phyloP scores from a whole-genome alignment of 2,888 invertebrate species.

The Caenorhabditis sinica region DNA sequence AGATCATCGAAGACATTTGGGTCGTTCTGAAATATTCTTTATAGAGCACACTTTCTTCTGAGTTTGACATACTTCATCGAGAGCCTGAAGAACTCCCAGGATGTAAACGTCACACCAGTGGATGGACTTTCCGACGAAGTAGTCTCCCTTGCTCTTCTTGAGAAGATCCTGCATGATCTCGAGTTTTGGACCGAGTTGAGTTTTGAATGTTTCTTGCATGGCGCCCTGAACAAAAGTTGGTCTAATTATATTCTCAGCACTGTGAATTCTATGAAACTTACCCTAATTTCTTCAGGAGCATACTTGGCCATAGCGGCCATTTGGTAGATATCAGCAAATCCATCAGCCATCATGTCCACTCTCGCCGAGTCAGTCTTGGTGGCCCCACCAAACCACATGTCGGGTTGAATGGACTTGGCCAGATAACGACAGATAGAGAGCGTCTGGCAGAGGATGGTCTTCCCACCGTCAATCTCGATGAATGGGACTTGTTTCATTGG shows the following conservation, averaged over 20 bases:
- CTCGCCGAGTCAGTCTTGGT: conserved; percentile 67
- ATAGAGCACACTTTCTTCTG: background rate
- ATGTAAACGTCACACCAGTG: conserved; percentile 69
- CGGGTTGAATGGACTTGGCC: conserved; percentile 65
- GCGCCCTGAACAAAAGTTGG: conserved; percentile 12
- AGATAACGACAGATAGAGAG: conserved; percentile 67
- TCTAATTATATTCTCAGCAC: too few species aligned
- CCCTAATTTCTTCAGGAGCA: conserved; percentile 42
- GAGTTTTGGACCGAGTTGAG: conserved; percentile 31
- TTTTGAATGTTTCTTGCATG: conserved; percentile 15
- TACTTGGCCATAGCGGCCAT: conserved; percentile 41
- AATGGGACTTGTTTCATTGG: conserved; percentile 67
- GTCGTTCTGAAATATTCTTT: conserved; percentile 21
- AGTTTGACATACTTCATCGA: conserved; percentile 65
- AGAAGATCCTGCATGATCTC: conserved; percentile 52
- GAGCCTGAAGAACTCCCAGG: conserved; percentile 42
- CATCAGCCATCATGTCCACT: conserved; percentile 68
- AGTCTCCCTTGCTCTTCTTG: conserved; percentile 64
- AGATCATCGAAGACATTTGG: conserved; percentile 39
- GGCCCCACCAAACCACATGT: conserved; percentile 67
- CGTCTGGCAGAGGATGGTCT: conserved; percentile 65
- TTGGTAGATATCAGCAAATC: conserved; percentile 58
- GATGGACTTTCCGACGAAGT: conserved; percentile 63
- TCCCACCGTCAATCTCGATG: conserved; percentile 66
- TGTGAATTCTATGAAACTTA: too few species aligned